Conservation (phyloP, 2,797 vertebrate genomes). For the Rousettus madagascariensis region DNA sequence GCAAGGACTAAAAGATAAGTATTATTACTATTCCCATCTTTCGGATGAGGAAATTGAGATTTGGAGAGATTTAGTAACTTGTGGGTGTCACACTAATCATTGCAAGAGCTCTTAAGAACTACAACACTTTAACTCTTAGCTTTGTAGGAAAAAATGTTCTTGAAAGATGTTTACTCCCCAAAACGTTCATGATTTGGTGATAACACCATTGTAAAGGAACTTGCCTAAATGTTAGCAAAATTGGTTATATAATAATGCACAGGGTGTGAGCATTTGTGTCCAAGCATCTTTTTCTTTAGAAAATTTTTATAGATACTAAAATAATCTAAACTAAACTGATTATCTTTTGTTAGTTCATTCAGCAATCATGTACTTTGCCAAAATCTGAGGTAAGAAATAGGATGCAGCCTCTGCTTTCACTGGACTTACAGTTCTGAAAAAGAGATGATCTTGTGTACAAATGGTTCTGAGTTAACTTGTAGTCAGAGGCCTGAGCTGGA, state of each 20-base stretch:
- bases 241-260: background rate
- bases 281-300: constrained; percentile 25
- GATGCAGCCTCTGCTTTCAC: background rate
- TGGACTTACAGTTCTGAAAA: background rate
- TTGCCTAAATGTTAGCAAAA: background rate
- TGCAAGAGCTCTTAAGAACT: background rate
- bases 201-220: constrained; percentile 33
- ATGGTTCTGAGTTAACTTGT: constrained; percentile 7
- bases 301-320: constrained; percentile 37
- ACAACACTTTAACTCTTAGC: constrained; percentile 40
- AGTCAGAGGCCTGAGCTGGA: background rate
- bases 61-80: constrained; percentile 44
- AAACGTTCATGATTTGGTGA: background rate
- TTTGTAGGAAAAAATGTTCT: constrained; percentile 33
- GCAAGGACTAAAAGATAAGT: background rate
- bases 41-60: constrained; percentile 54
- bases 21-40: constrained; percentile 26
- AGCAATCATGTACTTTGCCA: background rate
- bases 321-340: background rate
- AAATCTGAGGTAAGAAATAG: constrained; percentile 15
- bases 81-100: background rate
- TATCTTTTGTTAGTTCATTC: background rate
- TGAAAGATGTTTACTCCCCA: constrained; percentile 13
- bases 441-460: background rate
- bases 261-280: background rate